A percentile compares a stretch with the other conserved stretches of the same genome.
Evolutionary conservation across 2,888 invertebrate genomes (phyloP).

Genomic region (Blera fallax): DNA sequence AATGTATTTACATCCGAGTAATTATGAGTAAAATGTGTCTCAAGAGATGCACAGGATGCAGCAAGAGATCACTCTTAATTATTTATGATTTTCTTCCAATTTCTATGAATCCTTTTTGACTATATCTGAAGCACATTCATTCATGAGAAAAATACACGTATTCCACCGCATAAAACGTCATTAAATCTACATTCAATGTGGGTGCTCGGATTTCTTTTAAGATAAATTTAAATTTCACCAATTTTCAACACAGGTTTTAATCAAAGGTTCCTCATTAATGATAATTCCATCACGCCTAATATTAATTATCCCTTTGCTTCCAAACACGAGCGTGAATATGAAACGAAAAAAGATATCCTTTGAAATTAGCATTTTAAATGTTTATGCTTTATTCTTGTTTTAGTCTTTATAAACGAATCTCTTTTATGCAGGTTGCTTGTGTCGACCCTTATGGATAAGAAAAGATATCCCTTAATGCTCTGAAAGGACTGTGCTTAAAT

Average conservation of each 20-base stretch:
- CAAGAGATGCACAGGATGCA: slow-evolving; percentile 29
- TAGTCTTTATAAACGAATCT: neutral
- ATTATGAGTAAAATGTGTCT: slow-evolving; percentile 47
- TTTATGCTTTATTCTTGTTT: slow-evolving; percentile 4
- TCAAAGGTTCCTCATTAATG: neutral
- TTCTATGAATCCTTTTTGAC: neutral
- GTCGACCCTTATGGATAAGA: neutral
- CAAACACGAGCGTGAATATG: neutral
- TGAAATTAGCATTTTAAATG: slow-evolving; percentile 32
- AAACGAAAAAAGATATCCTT: slow-evolving; percentile 1
- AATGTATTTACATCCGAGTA: neutral
- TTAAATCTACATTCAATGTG: neutral
- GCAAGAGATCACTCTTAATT: neutral
- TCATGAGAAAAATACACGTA: neutral
- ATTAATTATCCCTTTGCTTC: slow-evolving; percentile 19
- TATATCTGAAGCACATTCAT: neutral
- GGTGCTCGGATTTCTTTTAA: slow-evolving; percentile 15
- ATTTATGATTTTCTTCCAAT: neutral
- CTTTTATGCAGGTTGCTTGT: neutral
- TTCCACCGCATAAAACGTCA: neutral
- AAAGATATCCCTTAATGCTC: neutral
- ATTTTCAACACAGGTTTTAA: slow-evolving; percentile 2
- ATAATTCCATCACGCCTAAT: neutral
- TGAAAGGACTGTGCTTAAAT: neutral
- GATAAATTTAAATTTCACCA: slow-evolving; percentile 18